These are phyloP conservation scores for Dendrocincla tyrannina DNA, from an alignment of 2,797 vertebrate species.

Conservation along the genomic window DNA sequence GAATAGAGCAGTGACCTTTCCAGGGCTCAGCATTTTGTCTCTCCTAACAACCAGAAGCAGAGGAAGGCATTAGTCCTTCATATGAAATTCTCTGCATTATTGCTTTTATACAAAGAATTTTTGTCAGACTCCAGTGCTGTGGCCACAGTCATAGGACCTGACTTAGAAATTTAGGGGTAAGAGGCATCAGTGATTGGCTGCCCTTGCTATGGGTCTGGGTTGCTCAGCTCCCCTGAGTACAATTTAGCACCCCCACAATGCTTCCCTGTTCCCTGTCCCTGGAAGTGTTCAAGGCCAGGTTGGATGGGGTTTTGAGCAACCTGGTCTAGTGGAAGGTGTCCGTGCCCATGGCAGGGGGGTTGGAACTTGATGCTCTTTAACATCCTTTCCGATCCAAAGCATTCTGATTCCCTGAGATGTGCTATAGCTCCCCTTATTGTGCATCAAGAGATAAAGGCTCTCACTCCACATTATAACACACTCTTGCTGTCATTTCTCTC, in stretches of 20 bases:
- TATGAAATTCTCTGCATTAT: not conserved
- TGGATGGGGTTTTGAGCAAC: not conserved
- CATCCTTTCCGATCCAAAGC: not conserved
- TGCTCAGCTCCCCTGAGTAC: not conserved
- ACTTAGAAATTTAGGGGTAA: not conserved
- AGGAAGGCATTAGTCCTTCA: not conserved
- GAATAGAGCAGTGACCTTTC: conserved; percentile 47
- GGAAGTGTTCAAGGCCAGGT: no score
- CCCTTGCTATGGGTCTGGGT: not conserved
- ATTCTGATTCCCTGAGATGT: not conserved
- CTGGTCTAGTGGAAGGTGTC: not conserved
- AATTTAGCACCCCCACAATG: not conserved
- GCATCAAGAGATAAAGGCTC: not conserved
- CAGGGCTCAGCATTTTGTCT: not conserved
- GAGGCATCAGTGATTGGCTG: not conserved
- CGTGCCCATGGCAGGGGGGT: no score
- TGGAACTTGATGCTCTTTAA: not conserved
- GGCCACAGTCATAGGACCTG: not conserved
- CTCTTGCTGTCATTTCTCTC: not conserved
- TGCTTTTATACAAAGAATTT: not conserved
- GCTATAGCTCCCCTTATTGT: not conserved
- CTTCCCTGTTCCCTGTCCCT: not conserved
- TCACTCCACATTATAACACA: accelerated
- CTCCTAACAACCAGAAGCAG: not conserved
- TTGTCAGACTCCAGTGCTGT: not conserved